Evolutionary conservation across 2,888 invertebrate genomes (phyloP), one percentile per base, ranked within the genome.

Genomic region (Torymus aiolomorphi): DNA sequence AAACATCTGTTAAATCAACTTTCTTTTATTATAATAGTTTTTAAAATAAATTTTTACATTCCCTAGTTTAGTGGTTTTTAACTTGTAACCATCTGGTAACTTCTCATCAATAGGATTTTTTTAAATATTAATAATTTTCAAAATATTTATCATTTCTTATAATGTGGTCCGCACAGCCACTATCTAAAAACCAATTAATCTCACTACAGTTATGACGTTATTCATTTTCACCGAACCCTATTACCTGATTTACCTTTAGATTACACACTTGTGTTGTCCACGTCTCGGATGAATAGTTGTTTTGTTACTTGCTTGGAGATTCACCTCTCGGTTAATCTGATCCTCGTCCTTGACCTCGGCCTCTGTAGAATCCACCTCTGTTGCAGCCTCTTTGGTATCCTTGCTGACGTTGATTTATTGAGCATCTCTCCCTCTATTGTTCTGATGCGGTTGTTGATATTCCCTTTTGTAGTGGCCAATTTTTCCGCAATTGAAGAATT

Each of bases 121-220:
- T 57, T 57, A 10, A 59, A 59, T 18, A 59, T 18, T 18, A n/a
- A n/a, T n/a, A n/a, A n/a, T n/a, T n/a, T n/a, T n/a, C n/a, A n/a
- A n/a, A n/a, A n/a, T n/a, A n/a, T 59, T 5, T 59, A 16, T 59
- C 59, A 59, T 16, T 12, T 3, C 31, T 65, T 5, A 65, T 65
- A 65, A 65, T 24, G 42, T 65, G 65, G 31, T 65, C 65, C 3
- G 65, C 31, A 42, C 65, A 65, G 14, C 31, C 65, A 65, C 65
- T 65, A 18, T 24, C 65, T 42, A 65, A 65, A 3, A 65, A 13
- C 31, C 65, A 59, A 16, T 59, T 18, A 10, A 59, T 59, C 18
- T 59, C 18, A 8, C 4, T 59, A 18, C 12, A 16, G 18, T 59
- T 59, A 10, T 54, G 14, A 54, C 18, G 2, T 18, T 59, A 4